Evolutionary conservation across 2,113 vertebrate genomes (phyloP).

Genomic region (Centropristis striata): DNA sequence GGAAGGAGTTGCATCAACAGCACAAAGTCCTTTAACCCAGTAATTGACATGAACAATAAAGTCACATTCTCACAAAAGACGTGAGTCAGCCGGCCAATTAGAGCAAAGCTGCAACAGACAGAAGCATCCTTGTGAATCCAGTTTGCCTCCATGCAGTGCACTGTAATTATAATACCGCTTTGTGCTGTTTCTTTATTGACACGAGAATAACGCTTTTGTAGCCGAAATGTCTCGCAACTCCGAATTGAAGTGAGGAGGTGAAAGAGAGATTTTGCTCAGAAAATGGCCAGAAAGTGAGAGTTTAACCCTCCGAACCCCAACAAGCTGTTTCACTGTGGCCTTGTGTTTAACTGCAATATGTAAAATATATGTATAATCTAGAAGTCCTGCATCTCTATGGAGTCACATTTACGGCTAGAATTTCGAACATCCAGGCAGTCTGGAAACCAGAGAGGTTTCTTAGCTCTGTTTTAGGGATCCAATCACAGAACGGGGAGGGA

Average conservation of each 20-base stretch:
- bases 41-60: conserved; percentile 69
- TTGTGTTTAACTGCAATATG: too few species aligned
- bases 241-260: conserved; percentile 15
- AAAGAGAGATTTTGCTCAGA: neutral
- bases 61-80: conserved; percentile 54
- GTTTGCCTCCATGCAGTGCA: conserved; percentile 40
- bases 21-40: conserved; percentile 40
- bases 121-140: conserved; percentile 24
- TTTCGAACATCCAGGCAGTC: too few species aligned
- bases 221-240: conserved; percentile 33
- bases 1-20: neutral
- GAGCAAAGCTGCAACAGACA: conserved; percentile 56
- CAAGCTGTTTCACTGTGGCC: too few species aligned
- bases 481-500: too few species aligned
- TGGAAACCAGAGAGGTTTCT: too few species aligned
- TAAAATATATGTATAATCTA: too few species aligned
- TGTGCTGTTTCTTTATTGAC: conserved; percentile 53
- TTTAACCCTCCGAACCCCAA: too few species aligned
- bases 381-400: too few species aligned
- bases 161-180: conserved; percentile 53
- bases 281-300: neutral
- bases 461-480: too few species aligned
- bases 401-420: too few species aligned
- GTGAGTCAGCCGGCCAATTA: conserved; percentile 70
- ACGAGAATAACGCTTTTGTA: conserved; percentile 31